Evolutionary conservation across 2,797 vertebrate species (phyloP).

Genomic region (Scleropages formosus): DNA sequence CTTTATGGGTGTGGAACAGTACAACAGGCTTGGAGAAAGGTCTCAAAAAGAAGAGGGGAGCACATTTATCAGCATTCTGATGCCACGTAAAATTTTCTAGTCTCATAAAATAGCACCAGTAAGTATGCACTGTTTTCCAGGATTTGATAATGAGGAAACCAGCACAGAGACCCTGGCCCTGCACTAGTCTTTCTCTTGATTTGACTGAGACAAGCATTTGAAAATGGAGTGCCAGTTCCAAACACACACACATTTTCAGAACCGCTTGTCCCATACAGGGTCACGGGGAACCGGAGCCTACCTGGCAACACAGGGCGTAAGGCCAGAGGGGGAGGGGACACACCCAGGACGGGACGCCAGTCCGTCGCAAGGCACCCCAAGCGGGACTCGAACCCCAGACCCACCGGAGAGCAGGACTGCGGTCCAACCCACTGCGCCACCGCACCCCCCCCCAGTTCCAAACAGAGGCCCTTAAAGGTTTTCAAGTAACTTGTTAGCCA

Average conservation of each 20-base stretch:
- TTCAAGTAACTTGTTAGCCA: too few species aligned
- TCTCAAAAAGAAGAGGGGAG: not conserved
- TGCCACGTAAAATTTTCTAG: not conserved
- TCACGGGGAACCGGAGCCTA: too few species aligned
- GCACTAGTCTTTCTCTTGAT: not conserved
- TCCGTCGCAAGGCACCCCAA: too few species aligned
- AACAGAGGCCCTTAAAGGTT: not conserved
- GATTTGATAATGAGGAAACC: not conserved
- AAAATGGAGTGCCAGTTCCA: not conserved
- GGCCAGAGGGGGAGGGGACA: too few species aligned
- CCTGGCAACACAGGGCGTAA: too few species aligned
- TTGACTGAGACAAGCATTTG: not conserved
- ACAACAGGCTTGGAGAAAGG: not conserved
- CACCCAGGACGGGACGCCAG: too few species aligned
- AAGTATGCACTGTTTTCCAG: not conserved
- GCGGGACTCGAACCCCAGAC: too few species aligned
- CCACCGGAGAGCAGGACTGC: too few species aligned
- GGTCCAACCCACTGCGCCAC: too few species aligned
- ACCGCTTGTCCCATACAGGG: too few species aligned
- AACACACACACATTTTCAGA: too few species aligned
- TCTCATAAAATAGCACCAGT: slow-evolving; percentile 1
- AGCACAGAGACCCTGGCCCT: not conserved
- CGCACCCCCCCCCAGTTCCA: too few species aligned
- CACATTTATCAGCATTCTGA: not conserved
- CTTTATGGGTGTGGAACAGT: not conserved